phyloP scores from a whole-genome alignment of 2,888 invertebrate genomes.

The Gastracanthus pulcherrimus region DNA sequence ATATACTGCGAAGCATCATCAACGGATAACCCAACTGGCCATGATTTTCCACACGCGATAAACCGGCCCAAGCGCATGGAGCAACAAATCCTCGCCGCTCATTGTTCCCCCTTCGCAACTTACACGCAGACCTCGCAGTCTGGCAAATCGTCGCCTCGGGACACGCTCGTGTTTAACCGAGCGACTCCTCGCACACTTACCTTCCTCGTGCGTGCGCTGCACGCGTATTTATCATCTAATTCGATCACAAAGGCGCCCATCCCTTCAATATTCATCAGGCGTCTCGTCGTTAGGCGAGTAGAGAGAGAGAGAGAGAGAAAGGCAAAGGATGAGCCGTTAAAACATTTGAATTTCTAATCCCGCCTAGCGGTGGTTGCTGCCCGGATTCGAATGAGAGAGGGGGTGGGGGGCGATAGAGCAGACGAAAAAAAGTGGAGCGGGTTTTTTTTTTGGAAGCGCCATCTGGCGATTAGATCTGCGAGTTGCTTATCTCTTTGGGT shows the following conservation, averaged over 20 bases:
- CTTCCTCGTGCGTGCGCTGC: background rate
- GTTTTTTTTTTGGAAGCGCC: no score
- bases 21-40: no score
- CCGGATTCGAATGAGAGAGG: background rate
- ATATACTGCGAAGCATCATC: background rate
- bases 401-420: no score
- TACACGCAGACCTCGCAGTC: background rate
- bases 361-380: background rate
- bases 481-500: no score
- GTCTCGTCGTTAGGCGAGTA: background rate
- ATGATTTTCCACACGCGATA: background rate
- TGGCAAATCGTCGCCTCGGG: constrained; percentile 15
- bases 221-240: constrained; percentile 13
- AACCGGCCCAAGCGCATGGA: background rate
- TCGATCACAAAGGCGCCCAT: constrained; percentile 3
- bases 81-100: background rate
- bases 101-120: background rate
- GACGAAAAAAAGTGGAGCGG: no score
- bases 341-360: constrained; percentile 39
- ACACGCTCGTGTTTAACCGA: background rate
- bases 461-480: no score
- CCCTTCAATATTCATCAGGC: constrained; percentile 36
- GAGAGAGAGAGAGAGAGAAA: background rate
- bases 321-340: background rate
- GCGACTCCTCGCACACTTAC: background rate